Conservation (phyloP, 2,888 invertebrate genomes). For the Crepidodera aurea region DNA sequence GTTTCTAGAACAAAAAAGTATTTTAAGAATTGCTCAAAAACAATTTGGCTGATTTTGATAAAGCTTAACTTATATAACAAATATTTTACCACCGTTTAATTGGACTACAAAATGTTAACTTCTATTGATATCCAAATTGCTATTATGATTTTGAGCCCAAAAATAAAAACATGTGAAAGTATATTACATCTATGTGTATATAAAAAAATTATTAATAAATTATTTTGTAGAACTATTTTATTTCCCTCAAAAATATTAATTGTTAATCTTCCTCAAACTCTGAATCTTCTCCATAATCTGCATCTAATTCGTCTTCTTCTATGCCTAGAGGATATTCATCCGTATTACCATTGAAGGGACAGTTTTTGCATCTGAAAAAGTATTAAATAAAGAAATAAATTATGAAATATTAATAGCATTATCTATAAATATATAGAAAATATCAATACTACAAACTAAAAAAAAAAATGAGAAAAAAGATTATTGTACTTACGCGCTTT, state of each 20-base stretch:
- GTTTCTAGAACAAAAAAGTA: no score
- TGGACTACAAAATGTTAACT: no score
- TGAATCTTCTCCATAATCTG: constrained; percentile 44
- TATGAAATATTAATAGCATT: no score
- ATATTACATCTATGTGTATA: constrained; percentile 29
- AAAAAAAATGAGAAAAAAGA: no score
- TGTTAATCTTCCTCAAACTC: constrained; percentile 13
- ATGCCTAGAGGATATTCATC: constrained; percentile 26
- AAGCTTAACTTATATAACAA: no score
- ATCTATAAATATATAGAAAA: no score
- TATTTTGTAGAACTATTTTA: constrained; percentile 19
- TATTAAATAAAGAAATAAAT: no score
- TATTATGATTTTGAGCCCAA: constrained; percentile 33
- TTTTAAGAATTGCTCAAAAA: no score
- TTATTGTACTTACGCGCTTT: constrained; percentile 73
- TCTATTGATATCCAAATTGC: constrained; percentile 31
- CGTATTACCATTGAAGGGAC: constrained; percentile 38
- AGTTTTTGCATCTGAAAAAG: constrained; percentile 42
- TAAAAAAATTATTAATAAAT: constrained; percentile 25
- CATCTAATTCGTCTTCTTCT: constrained; percentile 39
- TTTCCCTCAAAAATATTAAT: neutral
- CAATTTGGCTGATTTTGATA: no score
- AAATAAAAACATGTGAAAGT: constrained; percentile 33
- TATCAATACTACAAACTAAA: no score
- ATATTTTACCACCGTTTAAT: no score